phyloP scores from a whole-genome alignment of 2,888 invertebrate species.

The Temnothorax rugatulus region DNA sequence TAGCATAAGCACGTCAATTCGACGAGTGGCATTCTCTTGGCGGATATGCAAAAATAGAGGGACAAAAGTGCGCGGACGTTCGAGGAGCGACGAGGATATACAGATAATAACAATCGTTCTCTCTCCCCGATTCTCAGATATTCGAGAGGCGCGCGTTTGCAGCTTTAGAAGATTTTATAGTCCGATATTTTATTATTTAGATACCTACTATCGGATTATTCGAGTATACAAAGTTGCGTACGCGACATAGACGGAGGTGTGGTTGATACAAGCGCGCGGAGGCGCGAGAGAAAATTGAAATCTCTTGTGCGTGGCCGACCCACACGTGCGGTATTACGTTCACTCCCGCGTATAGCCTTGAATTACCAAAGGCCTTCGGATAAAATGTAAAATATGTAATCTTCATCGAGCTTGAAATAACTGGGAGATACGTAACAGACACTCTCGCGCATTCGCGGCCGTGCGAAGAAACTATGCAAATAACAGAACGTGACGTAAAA shows the following conservation, averaged over 20 bases:
- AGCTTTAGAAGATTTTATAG: slow-evolving; percentile 49
- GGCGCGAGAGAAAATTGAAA: slow-evolving; percentile 59
- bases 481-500: slow-evolving; percentile 41
- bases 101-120: slow-evolving; percentile 26
- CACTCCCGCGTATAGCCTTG: slow-evolving; percentile 65
- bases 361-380: slow-evolving; percentile 65
- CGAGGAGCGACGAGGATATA: slow-evolving; percentile 38
- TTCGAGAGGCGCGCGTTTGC: slow-evolving; percentile 21
- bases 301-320: slow-evolving; percentile 65
- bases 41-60: slow-evolving; percentile 16
- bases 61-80: slow-evolving; percentile 12
- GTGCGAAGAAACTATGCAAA: slow-evolving; percentile 28
- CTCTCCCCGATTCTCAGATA: slow-evolving; percentile 2
- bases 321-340: slow-evolving; percentile 66
- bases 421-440: slow-evolving; percentile 59
- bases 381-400: slow-evolving; percentile 71
- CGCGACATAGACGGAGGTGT: slow-evolving; percentile 68
- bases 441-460: slow-evolving; percentile 4
- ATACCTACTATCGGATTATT: slow-evolving; percentile 71
- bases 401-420: slow-evolving; percentile 70
- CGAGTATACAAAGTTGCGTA: slow-evolving; percentile 55
- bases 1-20: slow-evolving; percentile 24
- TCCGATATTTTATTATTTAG: slow-evolving; percentile 68
- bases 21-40: slow-evolving; percentile 26
- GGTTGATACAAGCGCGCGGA: slow-evolving; percentile 21